These are phyloP conservation scores for Blastobasis adustella DNA, from an alignment of 2,888 invertebrate species.

Conservation along the genomic window DNA sequence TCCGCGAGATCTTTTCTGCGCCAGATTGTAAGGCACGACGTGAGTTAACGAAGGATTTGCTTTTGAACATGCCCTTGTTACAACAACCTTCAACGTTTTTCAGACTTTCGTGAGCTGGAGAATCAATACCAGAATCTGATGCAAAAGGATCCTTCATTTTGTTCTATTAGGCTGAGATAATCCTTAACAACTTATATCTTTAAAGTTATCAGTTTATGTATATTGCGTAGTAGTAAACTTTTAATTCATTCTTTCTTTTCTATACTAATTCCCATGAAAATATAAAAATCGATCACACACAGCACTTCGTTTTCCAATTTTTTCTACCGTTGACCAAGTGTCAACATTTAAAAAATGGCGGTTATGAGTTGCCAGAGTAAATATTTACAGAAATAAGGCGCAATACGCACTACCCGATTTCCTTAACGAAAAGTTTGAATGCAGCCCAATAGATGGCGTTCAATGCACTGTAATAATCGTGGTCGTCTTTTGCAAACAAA, in stretches of 20 bases:
- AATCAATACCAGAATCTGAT: conserved; percentile 58
- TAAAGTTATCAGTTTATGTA: not conserved
- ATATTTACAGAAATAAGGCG: too few relatives aligned
- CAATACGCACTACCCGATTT: too few relatives aligned
- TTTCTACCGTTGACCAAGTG: too few relatives aligned
- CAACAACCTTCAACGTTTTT: conserved; percentile 62
- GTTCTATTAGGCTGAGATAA: conserved; percentile 3
- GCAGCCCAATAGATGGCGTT: too few relatives aligned
- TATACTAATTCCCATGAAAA: not conserved
- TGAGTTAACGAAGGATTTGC: conserved; percentile 74
- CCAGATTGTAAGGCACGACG: conserved; percentile 78
- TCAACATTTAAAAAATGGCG: too few relatives aligned
- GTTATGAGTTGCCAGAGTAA: too few relatives aligned
- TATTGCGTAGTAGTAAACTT: not conserved
- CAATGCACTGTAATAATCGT: too few relatives aligned
- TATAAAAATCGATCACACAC: too few relatives aligned
- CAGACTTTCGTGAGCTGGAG: conserved; percentile 55
- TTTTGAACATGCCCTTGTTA: conserved; percentile 58
- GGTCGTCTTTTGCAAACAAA: too few relatives aligned
- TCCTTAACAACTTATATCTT: not conserved
- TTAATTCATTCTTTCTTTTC: not conserved
- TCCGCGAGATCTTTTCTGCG: conserved; percentile 79
- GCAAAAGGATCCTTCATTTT: conserved; percentile 67
- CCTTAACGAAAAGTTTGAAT: too few relatives aligned
- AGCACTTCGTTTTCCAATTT: too few relatives aligned